Conservation (phyloP, 2,888 invertebrate genomes). For the Lathronympha strigana region DNA sequence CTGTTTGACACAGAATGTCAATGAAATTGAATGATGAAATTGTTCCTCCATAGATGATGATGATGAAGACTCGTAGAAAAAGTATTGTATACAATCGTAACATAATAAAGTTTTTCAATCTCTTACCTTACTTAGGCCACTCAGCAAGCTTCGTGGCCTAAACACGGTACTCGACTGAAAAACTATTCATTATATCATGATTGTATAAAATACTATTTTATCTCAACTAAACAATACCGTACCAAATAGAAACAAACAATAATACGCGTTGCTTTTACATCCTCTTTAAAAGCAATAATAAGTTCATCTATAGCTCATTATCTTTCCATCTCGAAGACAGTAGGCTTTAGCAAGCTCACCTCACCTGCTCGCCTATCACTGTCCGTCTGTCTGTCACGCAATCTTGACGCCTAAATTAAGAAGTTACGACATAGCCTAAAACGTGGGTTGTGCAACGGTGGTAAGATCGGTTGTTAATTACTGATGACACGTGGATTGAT, state of each 20-base stretch:
- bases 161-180: too few relatives aligned
- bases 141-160: too few relatives aligned
- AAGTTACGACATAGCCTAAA: slow-evolving; percentile 35
- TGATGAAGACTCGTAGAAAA: too few relatives aligned
- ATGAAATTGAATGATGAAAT: too few relatives aligned
- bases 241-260: background rate
- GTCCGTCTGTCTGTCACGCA: slow-evolving; percentile 31
- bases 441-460: slow-evolving; percentile 33
- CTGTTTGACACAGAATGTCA: too few relatives aligned
- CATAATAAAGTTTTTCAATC: too few relatives aligned
- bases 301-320: slow-evolving; percentile 21
- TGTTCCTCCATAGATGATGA: too few relatives aligned
- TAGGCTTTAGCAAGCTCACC: slow-evolving; percentile 29
- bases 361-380: slow-evolving; percentile 12
- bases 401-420: slow-evolving; percentile 40
- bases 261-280: background rate
- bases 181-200: too few relatives aligned
- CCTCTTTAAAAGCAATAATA: background rate
- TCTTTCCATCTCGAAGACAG: slow-evolving; percentile 20
- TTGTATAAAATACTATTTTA: too few relatives aligned
- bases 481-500: slow-evolving; percentile 24
- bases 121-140: too few relatives aligned
- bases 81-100: too few relatives aligned
- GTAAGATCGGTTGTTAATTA: slow-evolving; percentile 28
- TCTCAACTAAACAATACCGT: background rate